These are phyloP conservation scores for Crotalus tigris DNA, from an alignment of 2,113 vertebrate species.

Conservation along the genomic window DNA sequence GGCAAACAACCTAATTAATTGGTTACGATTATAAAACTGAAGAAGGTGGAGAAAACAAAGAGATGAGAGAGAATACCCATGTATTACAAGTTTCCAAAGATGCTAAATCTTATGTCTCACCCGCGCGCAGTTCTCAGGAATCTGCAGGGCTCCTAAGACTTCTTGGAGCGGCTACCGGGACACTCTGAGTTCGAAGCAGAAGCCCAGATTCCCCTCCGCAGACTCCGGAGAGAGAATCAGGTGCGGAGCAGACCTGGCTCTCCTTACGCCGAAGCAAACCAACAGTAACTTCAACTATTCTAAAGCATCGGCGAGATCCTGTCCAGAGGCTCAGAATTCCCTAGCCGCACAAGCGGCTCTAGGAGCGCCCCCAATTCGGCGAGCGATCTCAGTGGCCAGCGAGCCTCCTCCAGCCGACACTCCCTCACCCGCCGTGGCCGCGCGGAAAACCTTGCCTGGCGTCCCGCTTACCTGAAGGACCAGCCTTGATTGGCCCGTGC, in stretches of 20 bases:
- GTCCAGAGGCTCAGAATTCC: neutral
- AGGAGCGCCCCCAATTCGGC: neutral
- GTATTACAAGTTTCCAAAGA: neutral
- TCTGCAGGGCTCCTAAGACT: neutral
- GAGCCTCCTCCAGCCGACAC: neutral
- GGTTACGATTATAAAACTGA: neutral
- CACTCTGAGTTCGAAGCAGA: neutral
- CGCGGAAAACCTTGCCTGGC: neutral
- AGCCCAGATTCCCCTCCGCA: neutral
- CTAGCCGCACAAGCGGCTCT: no score
- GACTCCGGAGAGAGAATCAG: neutral
- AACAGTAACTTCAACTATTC: neutral
- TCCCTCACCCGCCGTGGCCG: no score
- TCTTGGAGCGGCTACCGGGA: neutral
- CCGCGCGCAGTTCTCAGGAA: neutral
- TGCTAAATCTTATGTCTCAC: neutral
- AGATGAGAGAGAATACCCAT: neutral
- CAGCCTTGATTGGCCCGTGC: neutral
- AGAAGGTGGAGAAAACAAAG: neutral
- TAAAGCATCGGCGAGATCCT: neutral
- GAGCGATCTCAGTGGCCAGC: neutral
- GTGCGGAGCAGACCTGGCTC: neutral
- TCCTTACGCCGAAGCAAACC: neutral
- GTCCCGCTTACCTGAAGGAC: conserved; percentile 8
- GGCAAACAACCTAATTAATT: neutral